Percentiles rank a stretch among this genome's conserved stretches.
Conservation (phyloP, 2,113 vertebrate genomes). For the Eleginops maclovinus region DNA sequence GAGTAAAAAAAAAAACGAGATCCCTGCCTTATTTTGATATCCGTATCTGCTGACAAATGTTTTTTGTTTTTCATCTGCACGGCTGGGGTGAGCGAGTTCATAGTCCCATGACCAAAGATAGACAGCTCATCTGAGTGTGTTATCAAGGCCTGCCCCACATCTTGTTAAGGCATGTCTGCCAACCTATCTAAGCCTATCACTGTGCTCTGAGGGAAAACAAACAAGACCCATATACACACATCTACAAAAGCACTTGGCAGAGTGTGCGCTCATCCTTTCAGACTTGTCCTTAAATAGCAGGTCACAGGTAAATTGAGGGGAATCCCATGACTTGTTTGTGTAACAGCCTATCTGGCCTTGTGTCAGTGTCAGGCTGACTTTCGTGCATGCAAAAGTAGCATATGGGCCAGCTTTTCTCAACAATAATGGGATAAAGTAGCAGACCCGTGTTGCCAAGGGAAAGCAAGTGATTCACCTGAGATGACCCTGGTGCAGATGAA, state of each 20-base stretch:
- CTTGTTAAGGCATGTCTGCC: slow-evolving; percentile 77
- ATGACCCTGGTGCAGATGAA: slow-evolving; percentile 52
- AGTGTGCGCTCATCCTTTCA: slow-evolving; percentile 46
- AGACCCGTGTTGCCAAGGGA: slow-evolving; percentile 27
- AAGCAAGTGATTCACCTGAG: slow-evolving; percentile 68
- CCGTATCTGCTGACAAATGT: slow-evolving; percentile 53
- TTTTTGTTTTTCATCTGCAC: slow-evolving; percentile 69
- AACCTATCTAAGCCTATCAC: slow-evolving; percentile 70
- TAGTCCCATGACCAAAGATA: slow-evolving; percentile 75
- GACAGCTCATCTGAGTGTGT: slow-evolving; percentile 68
- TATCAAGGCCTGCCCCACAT: slow-evolving; percentile 72
- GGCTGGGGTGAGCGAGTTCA: slow-evolving; percentile 68
- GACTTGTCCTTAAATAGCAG: slow-evolving; percentile 70
- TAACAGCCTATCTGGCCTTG: neutral
- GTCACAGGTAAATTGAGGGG: slow-evolving; percentile 69
- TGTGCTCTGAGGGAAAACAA: slow-evolving; percentile 67
- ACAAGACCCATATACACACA: slow-evolving; percentile 57
- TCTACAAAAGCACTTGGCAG: slow-evolving; percentile 61
- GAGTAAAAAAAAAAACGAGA: slow-evolving; percentile 18
- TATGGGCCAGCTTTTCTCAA: slow-evolving; percentile 43
- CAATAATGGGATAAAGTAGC: slow-evolving; percentile 57
- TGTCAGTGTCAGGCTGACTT: slow-evolving; percentile 44
- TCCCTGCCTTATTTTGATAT: slow-evolving; percentile 31
- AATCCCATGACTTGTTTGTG: slow-evolving; percentile 41
- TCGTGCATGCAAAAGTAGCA: slow-evolving; percentile 44